These are phyloP conservation scores for Crocidura indochinensis DNA, from an alignment of 2,797 vertebrate species.

Conservation along the genomic window DNA sequence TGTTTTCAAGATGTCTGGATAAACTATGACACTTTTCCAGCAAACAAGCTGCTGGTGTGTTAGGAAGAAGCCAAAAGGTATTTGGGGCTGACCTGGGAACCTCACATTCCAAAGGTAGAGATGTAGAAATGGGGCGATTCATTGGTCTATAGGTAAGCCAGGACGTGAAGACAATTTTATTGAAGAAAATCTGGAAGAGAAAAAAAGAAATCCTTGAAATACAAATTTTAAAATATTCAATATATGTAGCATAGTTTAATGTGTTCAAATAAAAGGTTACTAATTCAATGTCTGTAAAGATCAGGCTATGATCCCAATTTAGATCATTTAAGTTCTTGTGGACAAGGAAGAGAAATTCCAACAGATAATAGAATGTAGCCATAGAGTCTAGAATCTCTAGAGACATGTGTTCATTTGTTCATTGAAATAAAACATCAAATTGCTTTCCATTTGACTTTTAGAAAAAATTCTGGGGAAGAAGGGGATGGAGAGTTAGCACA, in stretches of 20 bases:
- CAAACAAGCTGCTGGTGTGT: background rate
- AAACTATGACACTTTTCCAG: background rate
- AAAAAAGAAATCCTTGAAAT: conserved; percentile 6
- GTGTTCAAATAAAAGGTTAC: background rate
- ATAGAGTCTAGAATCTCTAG: no score
- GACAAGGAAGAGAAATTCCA: no score
- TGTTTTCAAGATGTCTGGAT: background rate
- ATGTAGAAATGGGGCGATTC: background rate
- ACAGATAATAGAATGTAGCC: no score
- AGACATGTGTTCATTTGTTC: no score
- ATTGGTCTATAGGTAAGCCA: conserved; percentile 16
- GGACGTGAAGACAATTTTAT: background rate
- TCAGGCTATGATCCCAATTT: no score
- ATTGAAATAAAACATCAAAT: no score
- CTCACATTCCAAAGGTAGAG: conserved; percentile 3
- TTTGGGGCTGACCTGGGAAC: conserved; percentile 58
- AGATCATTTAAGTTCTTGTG: no score
- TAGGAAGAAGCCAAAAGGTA: background rate
- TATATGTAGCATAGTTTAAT: background rate
- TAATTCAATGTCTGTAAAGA: background rate
- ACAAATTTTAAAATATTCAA: background rate
- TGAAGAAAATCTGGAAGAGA: background rate
- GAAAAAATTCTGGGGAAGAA: no score
- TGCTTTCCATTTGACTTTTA: no score
- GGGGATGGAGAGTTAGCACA: no score